Evolutionary conservation across 2,797 vertebrate genomes (phyloP).

Genomic region (Darevskia nairensis): DNA sequence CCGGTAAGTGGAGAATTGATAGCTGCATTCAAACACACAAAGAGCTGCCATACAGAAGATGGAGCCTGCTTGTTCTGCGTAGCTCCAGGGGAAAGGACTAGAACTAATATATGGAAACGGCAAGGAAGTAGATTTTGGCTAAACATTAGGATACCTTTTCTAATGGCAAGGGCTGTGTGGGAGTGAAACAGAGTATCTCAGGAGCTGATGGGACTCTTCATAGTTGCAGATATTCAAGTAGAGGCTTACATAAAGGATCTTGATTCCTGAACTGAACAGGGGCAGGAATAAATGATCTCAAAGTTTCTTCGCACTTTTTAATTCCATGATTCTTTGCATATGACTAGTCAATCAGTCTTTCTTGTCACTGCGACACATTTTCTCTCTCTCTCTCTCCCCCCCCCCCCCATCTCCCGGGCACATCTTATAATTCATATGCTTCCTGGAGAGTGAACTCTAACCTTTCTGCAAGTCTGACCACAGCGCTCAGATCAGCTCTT

Average conservation of each 20-base stretch:
- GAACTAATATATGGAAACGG: not conserved
- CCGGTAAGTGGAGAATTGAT: not conserved
- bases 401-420: not conserved
- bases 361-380: not conserved
- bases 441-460: slow-evolving; percentile 15
- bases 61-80: too few species aligned
- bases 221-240: not conserved
- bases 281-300: not conserved
- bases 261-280: not conserved
- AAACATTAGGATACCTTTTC: not conserved
- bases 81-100: not conserved
- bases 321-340: not conserved
- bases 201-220: not conserved
- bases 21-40: not conserved
- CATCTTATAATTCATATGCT: not conserved
- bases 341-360: not conserved
- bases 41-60: not conserved
- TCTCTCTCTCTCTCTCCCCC: not conserved
- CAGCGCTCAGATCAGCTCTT: slow-evolving; percentile 51
- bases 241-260: not conserved
- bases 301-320: not conserved
- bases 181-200: not conserved
- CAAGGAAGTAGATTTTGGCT: too few species aligned
- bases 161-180: not conserved
- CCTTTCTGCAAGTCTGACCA: not conserved